Evolutionary conservation across 2,113 vertebrate genomes (phyloP).

Genomic region (Anarhynchus alexandrinus): DNA sequence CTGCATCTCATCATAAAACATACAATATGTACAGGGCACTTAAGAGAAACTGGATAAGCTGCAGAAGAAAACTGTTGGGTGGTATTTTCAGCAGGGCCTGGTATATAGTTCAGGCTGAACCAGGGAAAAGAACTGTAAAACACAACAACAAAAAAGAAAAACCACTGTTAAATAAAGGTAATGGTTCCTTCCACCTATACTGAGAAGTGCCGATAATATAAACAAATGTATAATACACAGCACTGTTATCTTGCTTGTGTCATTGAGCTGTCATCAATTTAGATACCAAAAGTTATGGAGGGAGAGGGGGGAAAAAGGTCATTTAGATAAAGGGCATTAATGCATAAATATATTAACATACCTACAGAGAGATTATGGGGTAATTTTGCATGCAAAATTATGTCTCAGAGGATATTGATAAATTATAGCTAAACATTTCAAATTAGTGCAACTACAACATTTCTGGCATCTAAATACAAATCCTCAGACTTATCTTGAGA

Average conservation of each 20-base stretch:
- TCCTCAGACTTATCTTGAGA: slow-evolving; percentile 77
- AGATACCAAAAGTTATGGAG: slow-evolving; percentile 80
- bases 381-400: slow-evolving; percentile 84
- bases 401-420: slow-evolving; percentile 77
- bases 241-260: slow-evolving; percentile 80
- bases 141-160: slow-evolving; percentile 99
- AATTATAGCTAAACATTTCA: slow-evolving; percentile 75
- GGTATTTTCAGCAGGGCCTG: slow-evolving; percentile 99
- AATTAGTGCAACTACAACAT: slow-evolving; percentile 79
- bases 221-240: slow-evolving; percentile 84
- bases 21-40: slow-evolving; percentile 96
- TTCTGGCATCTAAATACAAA: slow-evolving; percentile 76
- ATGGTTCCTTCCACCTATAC: slow-evolving; percentile 91
- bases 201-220: slow-evolving; percentile 85
- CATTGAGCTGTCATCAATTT: slow-evolving; percentile 81
- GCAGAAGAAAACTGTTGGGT: slow-evolving; percentile 99
- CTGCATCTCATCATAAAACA: slow-evolving; percentile 88
- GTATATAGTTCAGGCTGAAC: slow-evolving; percentile 99
- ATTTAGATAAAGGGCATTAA: slow-evolving; percentile 79
- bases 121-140: slow-evolving; percentile 99
- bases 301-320: slow-evolving; percentile 71
- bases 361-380: slow-evolving; percentile 78
- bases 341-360: slow-evolving; percentile 80
- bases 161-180: slow-evolving; percentile 99
- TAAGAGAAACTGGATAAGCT: slow-evolving; percentile 99